Conservation (phyloP, 2,797 vertebrate genomes). For the Sitta carolinensis region DNA sequence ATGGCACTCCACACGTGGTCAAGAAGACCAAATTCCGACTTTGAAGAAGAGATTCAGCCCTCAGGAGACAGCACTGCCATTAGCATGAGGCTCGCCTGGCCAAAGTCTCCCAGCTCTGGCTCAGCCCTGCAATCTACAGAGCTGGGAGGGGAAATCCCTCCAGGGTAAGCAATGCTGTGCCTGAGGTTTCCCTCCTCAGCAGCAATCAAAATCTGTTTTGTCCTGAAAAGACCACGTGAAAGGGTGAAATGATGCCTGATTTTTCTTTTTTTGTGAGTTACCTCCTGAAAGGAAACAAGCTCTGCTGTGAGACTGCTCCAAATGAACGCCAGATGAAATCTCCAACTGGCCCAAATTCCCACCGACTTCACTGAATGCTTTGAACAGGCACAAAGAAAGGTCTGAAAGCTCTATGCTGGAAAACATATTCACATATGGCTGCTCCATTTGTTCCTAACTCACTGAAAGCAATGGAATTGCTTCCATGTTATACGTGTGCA, state of each 20-base stretch:
- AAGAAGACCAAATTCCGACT: background rate
- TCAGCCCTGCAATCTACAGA: background rate
- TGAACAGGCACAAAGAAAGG: background rate
- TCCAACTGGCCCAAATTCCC: background rate
- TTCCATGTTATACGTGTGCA: background rate
- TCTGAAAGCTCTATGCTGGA: background rate
- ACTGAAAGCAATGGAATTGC: background rate
- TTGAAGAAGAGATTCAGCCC: background rate
- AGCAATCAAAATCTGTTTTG: background rate
- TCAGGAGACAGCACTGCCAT: background rate
- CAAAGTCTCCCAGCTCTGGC: background rate
- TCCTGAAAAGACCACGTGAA: background rate
- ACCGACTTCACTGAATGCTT: background rate
- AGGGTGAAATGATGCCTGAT: background rate
- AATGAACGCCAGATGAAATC: constrained; percentile 14
- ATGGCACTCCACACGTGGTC: background rate
- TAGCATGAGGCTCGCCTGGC: background rate
- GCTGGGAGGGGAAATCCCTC: background rate
- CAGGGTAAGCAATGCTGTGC: background rate
- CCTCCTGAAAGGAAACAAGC: background rate
- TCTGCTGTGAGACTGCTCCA: background rate
- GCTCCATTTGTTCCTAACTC: background rate
- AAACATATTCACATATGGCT: background rate
- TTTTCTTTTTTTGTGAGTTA: background rate
- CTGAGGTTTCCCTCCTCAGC: background rate